phyloP scores from a whole-genome alignment of 1,140 invertebrate species.

The Tetragnatha versicolor region DNA sequence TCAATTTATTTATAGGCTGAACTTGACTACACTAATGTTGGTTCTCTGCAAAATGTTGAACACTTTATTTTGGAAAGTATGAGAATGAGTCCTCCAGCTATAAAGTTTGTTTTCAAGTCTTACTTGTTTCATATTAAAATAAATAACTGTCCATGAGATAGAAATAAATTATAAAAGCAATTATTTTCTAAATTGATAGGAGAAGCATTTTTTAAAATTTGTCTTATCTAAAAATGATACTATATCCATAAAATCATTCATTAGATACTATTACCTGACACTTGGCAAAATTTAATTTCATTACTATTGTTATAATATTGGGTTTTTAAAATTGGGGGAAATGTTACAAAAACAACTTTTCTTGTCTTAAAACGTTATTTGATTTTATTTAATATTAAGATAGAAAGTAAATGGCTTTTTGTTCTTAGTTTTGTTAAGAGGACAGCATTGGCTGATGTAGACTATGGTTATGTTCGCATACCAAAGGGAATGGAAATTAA shows the following conservation, averaged over 20 bases:
- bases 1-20: slow-evolving; percentile 9
- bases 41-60: slow-evolving; percentile 62
- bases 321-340: no score
- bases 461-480: slow-evolving; percentile 41
- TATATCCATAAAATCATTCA: no score
- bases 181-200: no score
- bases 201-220: neutral
- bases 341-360: no score
- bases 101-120: neutral
- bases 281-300: no score
- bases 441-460: neutral
- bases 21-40: slow-evolving; percentile 58
- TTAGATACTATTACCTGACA: no score
- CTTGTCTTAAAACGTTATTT: neutral
- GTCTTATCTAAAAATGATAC: neutral
- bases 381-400: neutral
- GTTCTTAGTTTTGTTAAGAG: slow-evolving; percentile 43
- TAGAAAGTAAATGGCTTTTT: neutral
- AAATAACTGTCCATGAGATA: no score
- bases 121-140: no score
- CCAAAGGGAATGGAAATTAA: slow-evolving; percentile 53
- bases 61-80: slow-evolving; percentile 64
- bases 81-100: slow-evolving; percentile 62
- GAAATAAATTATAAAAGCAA: no score
- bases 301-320: no score